Base-by-base conservation (phyloP, 2,797 vertebrate genomes). In the Sebastes elongatus region DNA sequence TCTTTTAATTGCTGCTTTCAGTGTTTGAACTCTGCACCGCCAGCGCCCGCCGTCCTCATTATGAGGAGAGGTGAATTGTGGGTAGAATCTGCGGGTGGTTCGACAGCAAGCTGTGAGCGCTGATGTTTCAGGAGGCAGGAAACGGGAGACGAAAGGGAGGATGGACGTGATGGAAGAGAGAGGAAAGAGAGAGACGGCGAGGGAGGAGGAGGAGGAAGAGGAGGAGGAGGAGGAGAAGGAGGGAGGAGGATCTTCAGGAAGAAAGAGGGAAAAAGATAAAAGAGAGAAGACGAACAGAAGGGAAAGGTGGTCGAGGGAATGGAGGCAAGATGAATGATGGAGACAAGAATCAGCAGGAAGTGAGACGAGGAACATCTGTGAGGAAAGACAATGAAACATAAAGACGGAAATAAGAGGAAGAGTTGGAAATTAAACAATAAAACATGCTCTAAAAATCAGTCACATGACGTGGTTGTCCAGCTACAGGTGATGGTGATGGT, bases 11-110 rank as follows among this genome's bases (percentile, higher is more conserved):
- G 84, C 83, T 66, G 81, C 70, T 71, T 76, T 86, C 83, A 75
- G 70, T 32, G 84, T 86, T 83, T 90, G 86, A 88, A 87, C 86
- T 86, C 81, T 57, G 74, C 88, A 72, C 81, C 27, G 56, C 33
- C 2, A 77, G 75, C 65, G 9, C 72, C 84, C 81, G 49, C 14
- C 77, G 49, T 85, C 89, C 88, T 91, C 86, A 86, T 92, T 89
- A 91, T 9, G 61, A 81, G 85, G 62, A 85, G 86, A 85, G 83
- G 86, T 73, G 91, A 33, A 88, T 88, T 88, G 76, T 92, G 89
- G 91, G 83, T 82, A 86, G 71, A 64, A 76, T 73, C 83, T 25
- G 89, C 78, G 76, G 89, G 91, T 73, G 86, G 89, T 33, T 75
- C 7, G 85, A 52, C 80, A 28, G 75, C 89, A 84, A 7, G 78